These are phyloP conservation scores for Gobionotothen gibberifrons DNA, from an alignment of 2,797 vertebrate genomes.

Conservation along the genomic window DNA sequence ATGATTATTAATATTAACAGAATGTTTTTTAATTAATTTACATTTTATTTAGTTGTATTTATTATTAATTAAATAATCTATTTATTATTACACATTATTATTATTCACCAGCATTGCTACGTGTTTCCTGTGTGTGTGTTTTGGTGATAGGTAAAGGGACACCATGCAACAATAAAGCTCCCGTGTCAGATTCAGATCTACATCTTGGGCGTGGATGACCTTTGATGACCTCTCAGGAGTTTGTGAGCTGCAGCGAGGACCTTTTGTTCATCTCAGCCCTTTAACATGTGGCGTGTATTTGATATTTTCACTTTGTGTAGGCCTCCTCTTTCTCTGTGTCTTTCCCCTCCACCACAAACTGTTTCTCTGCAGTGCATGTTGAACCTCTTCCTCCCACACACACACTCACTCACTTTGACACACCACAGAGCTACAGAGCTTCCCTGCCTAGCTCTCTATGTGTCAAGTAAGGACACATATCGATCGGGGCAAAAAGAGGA, in stretches of 20 bases:
- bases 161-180: not conserved
- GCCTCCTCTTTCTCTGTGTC: slow-evolving; percentile 9
- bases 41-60: no score
- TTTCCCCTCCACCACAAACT: slow-evolving; percentile 30
- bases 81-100: slow-evolving; percentile 26
- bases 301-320: slow-evolving; percentile 22
- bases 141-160: not conserved
- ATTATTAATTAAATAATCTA: no score
- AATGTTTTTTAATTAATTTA: no score
- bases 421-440: slow-evolving; percentile 41
- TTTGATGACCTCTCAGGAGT: slow-evolving; percentile 24
- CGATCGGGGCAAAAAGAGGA: slow-evolving; percentile 38
- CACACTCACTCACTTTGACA: slow-evolving; percentile 43
- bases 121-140: not conserved
- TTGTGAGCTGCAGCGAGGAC: not conserved
- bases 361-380: slow-evolving; percentile 33
- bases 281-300: slow-evolving; percentile 22
- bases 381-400: slow-evolving; percentile 61
- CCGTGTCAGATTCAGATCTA: not conserved
- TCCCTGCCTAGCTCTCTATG: not conserved
- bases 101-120: slow-evolving; percentile 12
- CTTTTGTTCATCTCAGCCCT: slow-evolving; percentile 24
- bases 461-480: slow-evolving; percentile 62
- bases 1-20: no score
- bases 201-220: not conserved